Base-by-base conservation (phyloP, 2,888 invertebrate species). In the Xanthorhoe spadicearia region DNA sequence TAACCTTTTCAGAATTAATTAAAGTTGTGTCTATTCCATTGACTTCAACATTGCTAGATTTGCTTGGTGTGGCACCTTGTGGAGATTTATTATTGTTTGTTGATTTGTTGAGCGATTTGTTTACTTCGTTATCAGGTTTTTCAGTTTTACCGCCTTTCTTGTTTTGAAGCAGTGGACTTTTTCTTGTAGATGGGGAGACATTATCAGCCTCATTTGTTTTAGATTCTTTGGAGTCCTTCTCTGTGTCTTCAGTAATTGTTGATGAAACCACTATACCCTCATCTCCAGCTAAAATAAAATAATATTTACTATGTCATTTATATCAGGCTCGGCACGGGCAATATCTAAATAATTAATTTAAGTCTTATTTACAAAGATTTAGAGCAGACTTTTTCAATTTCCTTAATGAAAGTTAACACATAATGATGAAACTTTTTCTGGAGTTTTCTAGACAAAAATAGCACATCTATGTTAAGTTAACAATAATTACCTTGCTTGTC, bases 401-500 rank as follows among this genome's bases (percentile, higher is more conserved):
- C 6, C 32, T 32, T 4, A 32, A 4, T 32, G 8, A 32, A 32
- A 6, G 23, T 23, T 3, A 23, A 23, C 1, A 23, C 23, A 23
- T 23, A 23, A 23, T 23, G 4, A 23, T 23, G 5, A 7, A 32
- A 32, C 3, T 32, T 32, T 32, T 32, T 0, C 5, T 7, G 7
- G 8, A 32, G 32, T 7, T 32, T 32, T 7, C 5, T 32, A 1
- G 32, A 32, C 5, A 32, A 32, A 32, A 32, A 32, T 7, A 32
- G 32, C 6, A 32, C 32, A 32, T 32, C 32, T 6, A 32, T 6
- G 8, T 4, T 43, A 10, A 43, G 10, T 38, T 13, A 43, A 19
- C 0, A 5, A 19, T n/a, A 48, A 17, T 7, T 81, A 92, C 92
- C 89, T 81, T 75, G 77, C 69, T 86, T 88, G 67, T 92, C 91